A percentile compares a stretch with the other conserved stretches of the same genome.
These are phyloP conservation scores for Sphaerodactylus townsendi DNA, from an alignment of 2,113 vertebrate genomes.

Conservation along the genomic window DNA sequence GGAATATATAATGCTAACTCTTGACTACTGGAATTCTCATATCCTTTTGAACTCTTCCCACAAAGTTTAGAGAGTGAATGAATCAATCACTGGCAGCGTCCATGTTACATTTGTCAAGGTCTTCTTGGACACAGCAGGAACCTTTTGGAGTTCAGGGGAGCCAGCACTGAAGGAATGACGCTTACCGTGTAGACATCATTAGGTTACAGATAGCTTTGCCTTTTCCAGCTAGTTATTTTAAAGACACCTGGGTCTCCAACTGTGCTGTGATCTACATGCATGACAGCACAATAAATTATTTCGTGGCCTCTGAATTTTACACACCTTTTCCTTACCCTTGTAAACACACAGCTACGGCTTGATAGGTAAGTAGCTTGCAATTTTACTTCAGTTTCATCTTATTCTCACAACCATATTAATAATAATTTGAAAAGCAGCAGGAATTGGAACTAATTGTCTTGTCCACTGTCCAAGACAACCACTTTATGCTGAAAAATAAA, in stretches of 20 bases:
- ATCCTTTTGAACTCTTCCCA: no score
- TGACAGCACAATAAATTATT: neutral
- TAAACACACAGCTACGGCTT: neutral
- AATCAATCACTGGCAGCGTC: neutral
- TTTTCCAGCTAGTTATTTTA: constrained; percentile 9
- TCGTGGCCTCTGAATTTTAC: neutral
- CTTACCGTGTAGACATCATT: neutral
- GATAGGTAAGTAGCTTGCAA: neutral
- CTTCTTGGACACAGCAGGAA: neutral
- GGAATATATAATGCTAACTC: neutral
- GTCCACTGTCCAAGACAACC: neutral
- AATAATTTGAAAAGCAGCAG: constrained; percentile 3
- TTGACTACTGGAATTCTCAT: no score
- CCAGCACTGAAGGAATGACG: neutral
- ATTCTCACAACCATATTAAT: neutral
- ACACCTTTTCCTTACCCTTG: neutral
- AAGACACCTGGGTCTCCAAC: neutral
- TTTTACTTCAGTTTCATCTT: neutral
- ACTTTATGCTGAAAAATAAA: neutral
- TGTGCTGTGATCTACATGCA: neutral
- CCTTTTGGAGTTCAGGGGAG: neutral
- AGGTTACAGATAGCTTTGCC: neutral
- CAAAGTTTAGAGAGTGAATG: no score
- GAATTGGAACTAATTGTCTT: neutral
- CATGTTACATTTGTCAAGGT: neutral